These are phyloP conservation scores for Drosophila robusta DNA, from an alignment of 2,888 invertebrate species.

Conservation along the genomic window DNA sequence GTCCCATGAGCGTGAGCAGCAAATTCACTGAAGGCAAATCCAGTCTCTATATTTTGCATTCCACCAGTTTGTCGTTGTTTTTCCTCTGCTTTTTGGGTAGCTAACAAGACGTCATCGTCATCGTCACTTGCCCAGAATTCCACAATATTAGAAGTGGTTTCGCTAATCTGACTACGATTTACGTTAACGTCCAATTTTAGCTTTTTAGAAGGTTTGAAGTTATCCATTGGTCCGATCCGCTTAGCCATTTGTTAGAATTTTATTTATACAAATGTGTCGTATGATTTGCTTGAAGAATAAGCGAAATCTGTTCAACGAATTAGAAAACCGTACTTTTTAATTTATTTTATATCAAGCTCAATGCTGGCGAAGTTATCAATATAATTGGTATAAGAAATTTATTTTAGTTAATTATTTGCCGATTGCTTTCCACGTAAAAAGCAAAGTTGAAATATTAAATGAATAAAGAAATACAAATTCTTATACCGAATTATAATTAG, in stretches of 20 bases:
- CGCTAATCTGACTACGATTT: slow-evolving; percentile 46
- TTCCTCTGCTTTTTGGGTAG: slow-evolving; percentile 82
- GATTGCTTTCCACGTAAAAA: background rate
- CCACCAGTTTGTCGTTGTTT: slow-evolving; percentile 33
- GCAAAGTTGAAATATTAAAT: too few species aligned
- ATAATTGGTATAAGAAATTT: too few species aligned
- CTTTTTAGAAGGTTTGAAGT: slow-evolving; percentile 78
- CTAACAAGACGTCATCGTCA: slow-evolving; percentile 82
- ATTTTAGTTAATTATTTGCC: background rate
- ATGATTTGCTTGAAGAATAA: too few species aligned
- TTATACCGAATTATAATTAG: too few species aligned
- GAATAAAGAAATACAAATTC: too few species aligned
- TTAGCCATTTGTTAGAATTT: slow-evolving; percentile 68
- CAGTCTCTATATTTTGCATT: slow-evolving; percentile 48
- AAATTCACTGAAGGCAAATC: slow-evolving; percentile 80
- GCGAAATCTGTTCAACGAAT: too few species aligned
- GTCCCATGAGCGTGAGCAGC: slow-evolving; percentile 59
- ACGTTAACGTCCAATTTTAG: slow-evolving; percentile 79
- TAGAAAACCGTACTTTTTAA: too few species aligned
- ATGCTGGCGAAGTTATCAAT: too few species aligned
- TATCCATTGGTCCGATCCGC: slow-evolving; percentile 75
- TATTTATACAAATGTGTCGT: background rate
- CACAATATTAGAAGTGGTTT: slow-evolving; percentile 25
- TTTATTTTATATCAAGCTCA: too few species aligned
- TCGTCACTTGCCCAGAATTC: slow-evolving; percentile 84